phyloP scores from a whole-genome alignment of 2,797 vertebrate genomes.

The Coracias cyanogaster region DNA sequence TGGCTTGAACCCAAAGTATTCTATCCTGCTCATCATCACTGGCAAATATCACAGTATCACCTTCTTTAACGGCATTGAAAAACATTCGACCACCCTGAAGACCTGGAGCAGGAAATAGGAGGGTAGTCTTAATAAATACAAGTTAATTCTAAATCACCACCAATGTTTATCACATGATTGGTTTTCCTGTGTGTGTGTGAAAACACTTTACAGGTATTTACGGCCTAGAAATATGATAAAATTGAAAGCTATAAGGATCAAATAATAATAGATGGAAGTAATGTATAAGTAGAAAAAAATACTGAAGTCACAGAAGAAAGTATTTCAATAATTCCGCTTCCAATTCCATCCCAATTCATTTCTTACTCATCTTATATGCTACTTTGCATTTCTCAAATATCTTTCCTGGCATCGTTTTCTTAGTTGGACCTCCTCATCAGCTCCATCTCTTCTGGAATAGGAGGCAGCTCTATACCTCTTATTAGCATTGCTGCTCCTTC shows the following conservation, averaged over 20 bases:
- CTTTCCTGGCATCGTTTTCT: background rate
- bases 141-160: background rate
- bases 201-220: background rate
- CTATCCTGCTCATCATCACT: constrained; percentile 94
- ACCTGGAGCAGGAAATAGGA: constrained; percentile 76
- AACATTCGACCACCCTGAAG: constrained; percentile 92
- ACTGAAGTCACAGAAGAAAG: background rate
- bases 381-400: background rate
- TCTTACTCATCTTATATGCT: background rate
- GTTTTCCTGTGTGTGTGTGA: background rate
- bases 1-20: constrained; percentile 94
- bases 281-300: background rate
- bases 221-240: background rate
- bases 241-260: background rate
- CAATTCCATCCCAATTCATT: background rate
- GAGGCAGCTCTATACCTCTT: background rate
- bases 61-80: constrained; percentile 95
- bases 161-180: background rate
- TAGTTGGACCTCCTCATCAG: background rate
- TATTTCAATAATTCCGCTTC: background rate
- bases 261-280: background rate
- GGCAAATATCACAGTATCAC: constrained; percentile 92
- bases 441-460: background rate
- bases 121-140: constrained; percentile 5
- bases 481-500: background rate